A percentile compares a stretch with the other conserved stretches of the same genome.
Evolutionary conservation across 2,113 vertebrate genomes (phyloP).

Genomic region (Hypomesus transpacificus): DNA sequence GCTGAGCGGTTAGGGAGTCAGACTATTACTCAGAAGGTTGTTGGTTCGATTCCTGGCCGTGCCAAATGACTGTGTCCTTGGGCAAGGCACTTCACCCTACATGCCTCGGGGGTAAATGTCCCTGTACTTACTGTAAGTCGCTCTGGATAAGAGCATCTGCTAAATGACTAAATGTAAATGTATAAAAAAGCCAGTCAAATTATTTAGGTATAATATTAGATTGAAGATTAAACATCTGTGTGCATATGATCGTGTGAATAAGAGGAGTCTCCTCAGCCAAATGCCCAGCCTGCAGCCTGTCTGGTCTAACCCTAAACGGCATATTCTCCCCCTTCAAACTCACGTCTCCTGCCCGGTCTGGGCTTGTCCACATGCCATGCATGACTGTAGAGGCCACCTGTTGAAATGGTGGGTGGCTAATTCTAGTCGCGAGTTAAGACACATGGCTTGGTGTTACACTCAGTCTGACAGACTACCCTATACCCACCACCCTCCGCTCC

Average conservation of each 20-base stretch:
- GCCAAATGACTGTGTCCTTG: too few relatives aligned
- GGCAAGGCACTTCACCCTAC: too few relatives aligned
- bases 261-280: too few relatives aligned
- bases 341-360: conserved; percentile 9
- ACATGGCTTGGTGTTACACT: conserved; percentile 78
- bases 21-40: too few relatives aligned
- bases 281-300: background rate
- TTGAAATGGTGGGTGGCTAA: conserved; percentile 81
- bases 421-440: conserved; percentile 78
- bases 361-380: conserved; percentile 44
- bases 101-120: too few relatives aligned
- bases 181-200: conserved; percentile 66
- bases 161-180: too few relatives aligned
- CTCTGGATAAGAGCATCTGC: too few relatives aligned
- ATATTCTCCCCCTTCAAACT: conserved; percentile 6
- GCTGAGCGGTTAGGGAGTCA: too few relatives aligned
- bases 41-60: too few relatives aligned
- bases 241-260: conserved; percentile 15
- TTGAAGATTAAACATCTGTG: conserved; percentile 22
- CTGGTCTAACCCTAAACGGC: conserved; percentile 18
- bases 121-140: too few relatives aligned
- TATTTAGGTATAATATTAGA: too few relatives aligned
- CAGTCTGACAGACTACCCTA: conserved; percentile 71
- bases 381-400: conserved; percentile 79
- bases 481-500: conserved; percentile 57